Evolutionary conservation across 1,140 invertebrate species (phyloP).

Genomic region (Diabrotica virgifera): DNA sequence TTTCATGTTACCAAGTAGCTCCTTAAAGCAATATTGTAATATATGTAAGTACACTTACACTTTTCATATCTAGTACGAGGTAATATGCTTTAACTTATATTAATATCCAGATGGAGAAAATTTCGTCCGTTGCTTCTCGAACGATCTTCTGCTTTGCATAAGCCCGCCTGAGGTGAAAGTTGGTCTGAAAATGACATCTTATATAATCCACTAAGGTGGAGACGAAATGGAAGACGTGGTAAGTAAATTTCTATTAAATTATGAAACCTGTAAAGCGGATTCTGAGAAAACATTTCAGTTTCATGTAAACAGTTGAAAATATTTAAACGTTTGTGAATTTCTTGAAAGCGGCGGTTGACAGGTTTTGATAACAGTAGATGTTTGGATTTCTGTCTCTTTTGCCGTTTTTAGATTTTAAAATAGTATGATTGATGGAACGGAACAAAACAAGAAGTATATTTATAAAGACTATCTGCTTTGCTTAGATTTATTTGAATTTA

Average conservation of each 20-base stretch:
- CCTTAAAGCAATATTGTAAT: too few species aligned
- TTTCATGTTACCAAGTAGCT: too few species aligned
- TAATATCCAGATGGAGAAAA: background rate
- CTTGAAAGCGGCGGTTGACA: background rate
- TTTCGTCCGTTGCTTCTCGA: background rate
- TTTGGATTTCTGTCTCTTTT: too few species aligned
- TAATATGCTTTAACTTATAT: background rate
- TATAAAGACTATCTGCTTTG: too few species aligned
- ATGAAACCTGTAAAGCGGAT: slow-evolving; percentile 2
- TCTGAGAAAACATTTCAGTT: background rate
- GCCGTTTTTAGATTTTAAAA: too few species aligned
- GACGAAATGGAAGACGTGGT: background rate
- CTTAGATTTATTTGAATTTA: too few species aligned
- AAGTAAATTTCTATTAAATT: slow-evolving; percentile 1
- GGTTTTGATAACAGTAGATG: too few species aligned
- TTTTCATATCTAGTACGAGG: too few species aligned
- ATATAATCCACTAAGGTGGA: slow-evolving; percentile 2
- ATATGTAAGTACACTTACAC: too few species aligned
- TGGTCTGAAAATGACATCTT: background rate
- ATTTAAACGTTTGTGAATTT: background rate
- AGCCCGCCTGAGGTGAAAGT: background rate
- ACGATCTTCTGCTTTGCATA: background rate
- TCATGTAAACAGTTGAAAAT: background rate
- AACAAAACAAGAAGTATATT: too few species aligned
- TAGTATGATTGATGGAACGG: too few species aligned